Percentiles rank a stretch among this genome's conserved stretches.
phyloP scores from a whole-genome alignment of 2,113 vertebrate species.

The Sphaerodactylus townsendi region DNA sequence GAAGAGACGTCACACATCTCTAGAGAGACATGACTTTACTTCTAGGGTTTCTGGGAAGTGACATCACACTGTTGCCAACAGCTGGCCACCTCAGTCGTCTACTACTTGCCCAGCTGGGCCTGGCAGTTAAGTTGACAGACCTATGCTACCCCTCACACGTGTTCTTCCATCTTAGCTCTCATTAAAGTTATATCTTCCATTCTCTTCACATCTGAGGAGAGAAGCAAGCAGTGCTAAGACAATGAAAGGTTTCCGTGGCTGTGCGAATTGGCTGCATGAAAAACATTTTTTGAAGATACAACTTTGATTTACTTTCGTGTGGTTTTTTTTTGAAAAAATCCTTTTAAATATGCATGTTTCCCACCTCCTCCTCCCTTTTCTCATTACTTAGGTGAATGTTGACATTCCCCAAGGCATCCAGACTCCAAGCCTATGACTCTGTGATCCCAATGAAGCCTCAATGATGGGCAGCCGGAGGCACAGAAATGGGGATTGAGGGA shows the following conservation, averaged over 20 bases:
- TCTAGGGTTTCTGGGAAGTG: no score
- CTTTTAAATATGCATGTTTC: conserved; percentile 23
- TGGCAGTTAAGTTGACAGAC: no score
- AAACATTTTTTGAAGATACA: conserved; percentile 38
- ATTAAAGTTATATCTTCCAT: rapidly evolving
- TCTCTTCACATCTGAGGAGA: rapidly evolving
- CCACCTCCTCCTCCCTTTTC: conserved; percentile 27
- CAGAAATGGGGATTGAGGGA: neutral
- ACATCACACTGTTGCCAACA: no score
- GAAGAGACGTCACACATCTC: no score
- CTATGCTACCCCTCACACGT: neutral
- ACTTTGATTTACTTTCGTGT: conserved; percentile 61
- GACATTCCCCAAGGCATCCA: conserved; percentile 34
- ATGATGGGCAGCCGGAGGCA: neutral
- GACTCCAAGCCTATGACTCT: neutral
- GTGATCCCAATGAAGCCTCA: neutral
- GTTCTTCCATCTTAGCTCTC: neutral
- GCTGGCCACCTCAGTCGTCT: no score
- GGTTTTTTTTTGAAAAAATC: conserved; percentile 48
- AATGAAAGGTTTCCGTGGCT: conserved; percentile 33
- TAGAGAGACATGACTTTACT: no score
- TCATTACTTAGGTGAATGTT: conserved; percentile 60
- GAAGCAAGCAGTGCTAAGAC: rapidly evolving
- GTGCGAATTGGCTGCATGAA: conserved; percentile 63
- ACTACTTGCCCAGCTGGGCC: no score